A percentile compares a stretch with the other conserved stretches of the same genome.
These are phyloP conservation scores for Ficedula albicollis DNA, from an alignment of 2,797 vertebrate genomes.

Conservation along the genomic window DNA sequence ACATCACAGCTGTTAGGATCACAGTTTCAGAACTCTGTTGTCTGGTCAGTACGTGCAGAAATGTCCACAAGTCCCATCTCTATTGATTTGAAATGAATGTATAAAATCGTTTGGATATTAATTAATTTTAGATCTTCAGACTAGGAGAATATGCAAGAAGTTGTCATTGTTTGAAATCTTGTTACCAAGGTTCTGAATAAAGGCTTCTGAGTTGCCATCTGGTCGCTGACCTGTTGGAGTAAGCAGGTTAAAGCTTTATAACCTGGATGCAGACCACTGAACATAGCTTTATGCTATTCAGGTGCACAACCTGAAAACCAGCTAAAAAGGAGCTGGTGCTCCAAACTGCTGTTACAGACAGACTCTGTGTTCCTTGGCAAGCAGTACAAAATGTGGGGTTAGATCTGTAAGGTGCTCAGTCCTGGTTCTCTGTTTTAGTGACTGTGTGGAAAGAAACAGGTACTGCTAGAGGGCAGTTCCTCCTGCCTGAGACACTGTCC, in stretches of 20 bases:
- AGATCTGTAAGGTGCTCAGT: background rate
- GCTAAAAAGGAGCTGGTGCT: background rate
- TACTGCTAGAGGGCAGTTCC: background rate
- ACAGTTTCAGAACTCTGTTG: background rate
- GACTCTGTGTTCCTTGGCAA: background rate
- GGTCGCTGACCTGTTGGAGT: background rate
- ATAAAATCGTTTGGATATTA: background rate
- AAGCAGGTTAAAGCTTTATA: background rate
- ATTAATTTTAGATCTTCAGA: background rate
- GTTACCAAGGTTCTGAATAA: background rate
- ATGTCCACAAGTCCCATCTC: background rate
- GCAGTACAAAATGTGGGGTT: background rate
- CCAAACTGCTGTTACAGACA: fast-evolving
- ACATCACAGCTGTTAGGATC: background rate
- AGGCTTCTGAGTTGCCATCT: background rate
- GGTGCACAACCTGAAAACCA: background rate
- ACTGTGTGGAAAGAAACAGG: background rate
- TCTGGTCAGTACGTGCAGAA: background rate
- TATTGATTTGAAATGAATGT: background rate
- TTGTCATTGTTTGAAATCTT: background rate
- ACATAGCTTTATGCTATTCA: background rate
- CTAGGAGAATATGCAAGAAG: background rate
- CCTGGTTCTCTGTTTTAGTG: background rate
- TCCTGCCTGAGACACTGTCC: background rate
- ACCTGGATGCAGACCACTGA: background rate